Base-by-base conservation (phyloP, 2,797 vertebrate species). In the Stomatorhinus walkeri region DNA sequence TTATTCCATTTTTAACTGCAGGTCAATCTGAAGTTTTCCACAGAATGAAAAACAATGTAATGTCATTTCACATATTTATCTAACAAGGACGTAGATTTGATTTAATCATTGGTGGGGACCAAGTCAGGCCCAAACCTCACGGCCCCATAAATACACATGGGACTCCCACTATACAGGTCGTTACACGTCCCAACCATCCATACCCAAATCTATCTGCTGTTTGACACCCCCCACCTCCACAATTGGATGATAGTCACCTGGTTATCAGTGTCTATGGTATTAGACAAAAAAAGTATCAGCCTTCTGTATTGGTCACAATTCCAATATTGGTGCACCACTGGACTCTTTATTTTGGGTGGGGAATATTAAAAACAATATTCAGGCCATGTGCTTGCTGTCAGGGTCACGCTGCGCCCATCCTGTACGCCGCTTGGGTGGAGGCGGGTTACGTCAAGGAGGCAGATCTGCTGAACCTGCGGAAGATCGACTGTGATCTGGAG, bases 371-470 rank as follows among this genome's bases (percentile, higher is more conserved):
- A n/a, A 36, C 12, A 79, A n/a, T 43, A 40, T 28, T 54, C 49
- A 88, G 4, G 81, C 2, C 5, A 14, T 64, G 7, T 64, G 1
- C 22, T 36, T 51, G 3, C 48, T 28, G 2, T 88, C 32, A 96
- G 96, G 96, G 96, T 85, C 96, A 96, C 88, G 96, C 96, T 90
- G 95, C 95, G 7, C 96, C 95, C 0, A 88, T 96, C 88, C 94
- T 97, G 48, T 97, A 96, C 81, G 96, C 96, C 49, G 95, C 94
- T 40, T 97, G 96, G 96, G 94, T 92, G 12, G 96, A 98, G 91
- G 95, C 95, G 0, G 95, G 95, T 10, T 96, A 89, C n/a, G 91
- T 97, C 64, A 95, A 95, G 81, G 93, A 96, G 90, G 91, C 94
- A 0, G 95, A 96, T 0, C 93, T 97, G 87, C 88, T 96, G 32